A percentile compares a stretch with the other conserved stretches of the same genome.
Conservation (phyloP, 53 echinoderm and acorn worm genomes). For the Stichopus horrens region DNA sequence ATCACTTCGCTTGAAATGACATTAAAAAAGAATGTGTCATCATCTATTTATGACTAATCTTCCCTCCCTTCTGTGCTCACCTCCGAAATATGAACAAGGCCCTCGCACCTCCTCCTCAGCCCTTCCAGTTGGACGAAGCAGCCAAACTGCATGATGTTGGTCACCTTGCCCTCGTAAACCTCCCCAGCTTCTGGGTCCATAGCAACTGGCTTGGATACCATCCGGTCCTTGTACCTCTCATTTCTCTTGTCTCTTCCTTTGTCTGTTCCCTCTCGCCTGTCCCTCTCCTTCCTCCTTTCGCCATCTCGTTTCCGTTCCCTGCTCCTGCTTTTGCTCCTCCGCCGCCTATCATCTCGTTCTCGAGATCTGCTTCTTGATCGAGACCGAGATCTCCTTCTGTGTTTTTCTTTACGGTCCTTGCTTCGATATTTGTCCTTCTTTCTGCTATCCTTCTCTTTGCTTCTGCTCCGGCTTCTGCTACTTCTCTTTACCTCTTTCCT, state of each 20-base stretch:
- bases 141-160: slow-evolving; percentile 98
- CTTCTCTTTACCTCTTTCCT: slow-evolving; percentile 38
- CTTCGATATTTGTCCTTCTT: slow-evolving; percentile 58
- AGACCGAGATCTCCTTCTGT: slow-evolving; percentile 63
- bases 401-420: slow-evolving; percentile 53
- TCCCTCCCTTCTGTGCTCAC: slow-evolving; percentile 37
- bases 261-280: slow-evolving; percentile 47
- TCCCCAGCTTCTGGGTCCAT: slow-evolving; percentile 89
- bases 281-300: slow-evolving; percentile 43
- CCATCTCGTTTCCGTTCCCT: slow-evolving; percentile 41
- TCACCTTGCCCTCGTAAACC: slow-evolving; percentile 92
- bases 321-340: slow-evolving; percentile 49
- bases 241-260: slow-evolving; percentile 52
- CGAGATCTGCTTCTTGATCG: slow-evolving; percentile 57
- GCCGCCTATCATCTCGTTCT: slow-evolving; percentile 53
- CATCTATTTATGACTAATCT: too few relatives aligned
- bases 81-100: slow-evolving; percentile 98
- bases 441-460: slow-evolving; percentile 48
- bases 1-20: too few relatives aligned
- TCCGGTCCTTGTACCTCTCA: slow-evolving; percentile 72
- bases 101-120: slow-evolving; percentile 84
- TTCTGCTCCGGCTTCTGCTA: slow-evolving; percentile 50
- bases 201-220: slow-evolving; percentile 83
- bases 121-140: slow-evolving; percentile 96
- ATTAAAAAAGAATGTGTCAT: too few relatives aligned